Conservation (phyloP, 2,797 vertebrate genomes). For the Lophius americanus region DNA sequence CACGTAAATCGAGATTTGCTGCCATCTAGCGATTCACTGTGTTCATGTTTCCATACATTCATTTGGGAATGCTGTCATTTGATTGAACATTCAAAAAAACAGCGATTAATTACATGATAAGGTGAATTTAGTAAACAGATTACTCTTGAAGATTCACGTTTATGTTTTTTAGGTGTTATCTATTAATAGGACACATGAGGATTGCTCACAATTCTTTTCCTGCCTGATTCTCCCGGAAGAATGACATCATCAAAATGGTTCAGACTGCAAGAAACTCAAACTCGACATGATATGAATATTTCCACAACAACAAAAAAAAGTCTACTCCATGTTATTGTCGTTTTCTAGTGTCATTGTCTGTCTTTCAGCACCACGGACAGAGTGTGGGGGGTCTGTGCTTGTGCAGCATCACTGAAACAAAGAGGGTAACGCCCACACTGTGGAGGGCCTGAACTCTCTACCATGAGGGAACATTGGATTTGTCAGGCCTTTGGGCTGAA, state of each 20-base stretch:
- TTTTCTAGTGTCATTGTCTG: background rate
- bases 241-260: background rate
- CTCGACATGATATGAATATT: background rate
- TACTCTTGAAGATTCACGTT: background rate
- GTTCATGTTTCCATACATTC: background rate
- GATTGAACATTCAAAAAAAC: constrained; percentile 6
- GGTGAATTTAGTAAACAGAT: background rate
- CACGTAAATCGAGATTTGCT: constrained; percentile 29
- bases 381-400: background rate
- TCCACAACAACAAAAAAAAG: background rate
- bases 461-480: constrained; percentile 39
- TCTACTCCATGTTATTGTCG: background rate
- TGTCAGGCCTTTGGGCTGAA: constrained; percentile 46
- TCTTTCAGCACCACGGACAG: constrained; percentile 27
- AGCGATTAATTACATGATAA: background rate
- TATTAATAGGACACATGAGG: background rate
- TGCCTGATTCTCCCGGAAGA: background rate
- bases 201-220: background rate
- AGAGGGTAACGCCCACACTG: constrained; percentile 52
- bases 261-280: background rate
- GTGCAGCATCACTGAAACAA: constrained; percentile 42
- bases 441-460: constrained; percentile 43
- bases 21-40: constrained; percentile 55
- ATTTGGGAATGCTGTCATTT: background rate
- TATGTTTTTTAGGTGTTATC: background rate